phyloP scores from a whole-genome alignment of 2,888 invertebrate genomes.

The Lamproptera curius region DNA sequence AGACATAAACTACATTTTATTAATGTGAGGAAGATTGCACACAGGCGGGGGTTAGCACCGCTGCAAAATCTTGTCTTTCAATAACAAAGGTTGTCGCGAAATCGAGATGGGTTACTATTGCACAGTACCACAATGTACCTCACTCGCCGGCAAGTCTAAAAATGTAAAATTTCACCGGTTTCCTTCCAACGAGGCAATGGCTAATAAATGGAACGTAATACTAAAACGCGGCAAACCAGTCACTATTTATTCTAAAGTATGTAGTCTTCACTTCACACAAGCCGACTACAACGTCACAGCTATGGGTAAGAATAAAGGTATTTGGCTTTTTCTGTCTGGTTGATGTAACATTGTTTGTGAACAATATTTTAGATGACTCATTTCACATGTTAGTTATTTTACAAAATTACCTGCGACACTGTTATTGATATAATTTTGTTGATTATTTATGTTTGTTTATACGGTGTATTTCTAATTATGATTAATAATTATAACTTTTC shows the following conservation, averaged over 20 bases:
- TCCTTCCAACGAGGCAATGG: conserved; percentile 60
- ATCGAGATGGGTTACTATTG: conserved; percentile 73
- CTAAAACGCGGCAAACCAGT: conserved; percentile 71
- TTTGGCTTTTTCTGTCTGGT: conserved; percentile 59
- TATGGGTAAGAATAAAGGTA: conserved; percentile 75
- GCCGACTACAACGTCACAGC: conserved; percentile 72
- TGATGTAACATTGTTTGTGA: conserved; percentile 29
- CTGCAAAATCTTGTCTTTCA: conserved; percentile 20
- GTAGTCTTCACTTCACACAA: conserved; percentile 69
- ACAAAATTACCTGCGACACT: conserved; percentile 4
- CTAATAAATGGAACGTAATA: conserved; percentile 66
- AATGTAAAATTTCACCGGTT: conserved; percentile 74
- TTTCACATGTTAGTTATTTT: conserved; percentile 22
- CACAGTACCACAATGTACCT: conserved; percentile 74
- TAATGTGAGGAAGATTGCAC: conserved; percentile 35
- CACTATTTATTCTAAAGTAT: conserved; percentile 74
- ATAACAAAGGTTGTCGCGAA: conserved; percentile 43
- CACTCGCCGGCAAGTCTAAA: conserved; percentile 75
- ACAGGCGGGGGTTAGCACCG: conserved; percentile 23
- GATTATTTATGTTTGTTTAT: conserved; percentile 1
- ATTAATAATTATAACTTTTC: background rate
- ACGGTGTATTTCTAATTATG: background rate
- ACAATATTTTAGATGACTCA: conserved; percentile 48
- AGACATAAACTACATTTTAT: conserved; percentile 27
- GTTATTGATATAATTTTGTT: conserved; percentile 5